A percentile compares a stretch with the other conserved stretches of the same genome.
Conservation (phyloP, 2,888 invertebrate species). For the Synanthedon vespiformis region DNA sequence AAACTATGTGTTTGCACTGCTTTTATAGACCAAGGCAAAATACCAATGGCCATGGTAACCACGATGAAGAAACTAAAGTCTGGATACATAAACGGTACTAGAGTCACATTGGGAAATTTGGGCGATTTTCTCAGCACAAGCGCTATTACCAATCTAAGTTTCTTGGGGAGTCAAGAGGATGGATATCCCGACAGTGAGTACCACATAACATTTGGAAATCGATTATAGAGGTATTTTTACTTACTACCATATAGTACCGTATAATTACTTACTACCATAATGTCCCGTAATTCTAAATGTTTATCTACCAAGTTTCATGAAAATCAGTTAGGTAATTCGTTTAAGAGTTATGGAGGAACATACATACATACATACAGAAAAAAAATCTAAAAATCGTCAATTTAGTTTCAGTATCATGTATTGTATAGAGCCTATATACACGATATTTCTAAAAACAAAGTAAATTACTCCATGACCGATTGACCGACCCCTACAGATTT, state of each 20-base stretch:
- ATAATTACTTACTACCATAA: too few species aligned
- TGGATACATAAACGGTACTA: conserved; percentile 98
- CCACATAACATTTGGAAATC: neutral
- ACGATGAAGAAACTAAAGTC: conserved; percentile 98
- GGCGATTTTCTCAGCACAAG: conserved; percentile 97
- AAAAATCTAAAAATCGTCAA: too few species aligned
- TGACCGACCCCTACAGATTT: too few species aligned
- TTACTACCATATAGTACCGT: neutral
- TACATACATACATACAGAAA: too few species aligned
- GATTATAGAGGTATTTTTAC: neutral
- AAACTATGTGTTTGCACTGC: neutral
- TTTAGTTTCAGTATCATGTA: too few species aligned
- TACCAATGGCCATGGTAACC: conserved; percentile 94
- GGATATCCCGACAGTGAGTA: conserved; percentile 87
- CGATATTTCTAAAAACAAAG: too few species aligned
- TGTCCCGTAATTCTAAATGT: too few species aligned
- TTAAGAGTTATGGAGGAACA: too few species aligned
- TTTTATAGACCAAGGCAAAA: conserved; percentile 86
- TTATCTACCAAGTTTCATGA: too few species aligned
- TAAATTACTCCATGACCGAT: too few species aligned
- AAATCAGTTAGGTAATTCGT: too few species aligned
- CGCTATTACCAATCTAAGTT: conserved; percentile 96
- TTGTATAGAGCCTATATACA: too few species aligned
- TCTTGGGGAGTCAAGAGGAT: conserved; percentile 92
- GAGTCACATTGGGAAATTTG: conserved; percentile 94